Conservation (phyloP, 2,797 vertebrate genomes). For the Enteromius thamalakanensis region DNA sequence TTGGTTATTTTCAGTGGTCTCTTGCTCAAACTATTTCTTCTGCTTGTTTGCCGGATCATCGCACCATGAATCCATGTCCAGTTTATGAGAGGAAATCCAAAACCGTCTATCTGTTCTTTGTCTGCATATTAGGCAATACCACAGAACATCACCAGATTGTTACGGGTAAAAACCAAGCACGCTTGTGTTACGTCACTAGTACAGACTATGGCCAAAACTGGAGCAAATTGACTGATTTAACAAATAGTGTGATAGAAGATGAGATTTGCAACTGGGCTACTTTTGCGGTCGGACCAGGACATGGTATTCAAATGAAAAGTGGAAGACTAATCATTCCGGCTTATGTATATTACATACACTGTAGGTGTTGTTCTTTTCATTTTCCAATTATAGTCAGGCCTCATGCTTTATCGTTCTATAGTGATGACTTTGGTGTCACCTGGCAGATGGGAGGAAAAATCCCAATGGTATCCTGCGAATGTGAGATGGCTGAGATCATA, state of each 20-base stretch:
- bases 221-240: conserved; percentile 81
- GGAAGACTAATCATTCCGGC: conserved; percentile 87
- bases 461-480: conserved; percentile 80
- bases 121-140: conserved; percentile 75
- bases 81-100: conserved; percentile 81
- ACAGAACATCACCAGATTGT: conserved; percentile 79
- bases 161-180: conserved; percentile 80
- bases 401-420: conserved; percentile 85
- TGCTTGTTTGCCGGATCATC: conserved; percentile 73
- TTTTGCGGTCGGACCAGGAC: conserved; percentile 91
- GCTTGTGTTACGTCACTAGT: conserved; percentile 84
- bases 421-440: conserved; percentile 81
- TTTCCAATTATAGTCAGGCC: conserved; percentile 73
- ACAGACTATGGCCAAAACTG: conserved; percentile 81
- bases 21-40: conserved; percentile 69
- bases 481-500: conserved; percentile 86
- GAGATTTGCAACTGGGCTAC: conserved; percentile 85
- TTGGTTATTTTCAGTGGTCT: conserved; percentile 74
- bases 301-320: conserved; percentile 83
- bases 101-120: conserved; percentile 87
- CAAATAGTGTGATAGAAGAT: conserved; percentile 75
- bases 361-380: conserved; percentile 66
- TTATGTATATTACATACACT: conserved; percentile 77
- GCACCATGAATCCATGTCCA: conserved; percentile 94
- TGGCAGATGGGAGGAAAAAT: conserved; percentile 81